Evolutionary conservation across 2,113 vertebrate species (phyloP).

Genomic region (Bombycilla garrulus): DNA sequence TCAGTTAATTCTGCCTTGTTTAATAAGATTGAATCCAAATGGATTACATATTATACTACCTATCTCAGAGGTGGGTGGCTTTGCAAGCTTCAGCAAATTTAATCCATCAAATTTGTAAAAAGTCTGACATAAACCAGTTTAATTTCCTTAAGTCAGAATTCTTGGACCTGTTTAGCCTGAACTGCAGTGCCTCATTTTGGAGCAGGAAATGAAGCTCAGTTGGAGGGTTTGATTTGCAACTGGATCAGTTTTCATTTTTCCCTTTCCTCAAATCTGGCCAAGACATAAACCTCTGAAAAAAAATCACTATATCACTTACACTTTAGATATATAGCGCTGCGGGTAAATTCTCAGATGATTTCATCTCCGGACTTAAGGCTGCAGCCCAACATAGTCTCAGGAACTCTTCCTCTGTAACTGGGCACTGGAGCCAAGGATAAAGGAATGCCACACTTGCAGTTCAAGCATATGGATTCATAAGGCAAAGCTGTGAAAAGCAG

Average conservation of each 20-base stretch:
- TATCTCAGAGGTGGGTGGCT: neutral
- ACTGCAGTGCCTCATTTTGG: neutral
- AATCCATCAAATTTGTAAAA: neutral
- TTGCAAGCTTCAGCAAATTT: slow-evolving; percentile 18
- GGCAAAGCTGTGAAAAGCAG: neutral
- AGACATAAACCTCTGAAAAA: neutral
- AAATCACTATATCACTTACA: neutral
- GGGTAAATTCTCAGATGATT: neutral
- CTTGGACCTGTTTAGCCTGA: neutral
- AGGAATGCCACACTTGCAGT: neutral
- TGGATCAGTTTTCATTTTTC: neutral
- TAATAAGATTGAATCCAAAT: neutral
- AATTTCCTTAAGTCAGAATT: neutral
- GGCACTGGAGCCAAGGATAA: neutral
- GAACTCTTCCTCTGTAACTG: neutral
- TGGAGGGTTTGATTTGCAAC: neutral
- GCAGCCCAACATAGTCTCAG: neutral
- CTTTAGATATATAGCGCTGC: neutral
- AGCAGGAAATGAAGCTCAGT: neutral
- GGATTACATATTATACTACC: neutral
- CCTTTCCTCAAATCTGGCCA: neutral
- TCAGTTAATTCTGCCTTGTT: neutral
- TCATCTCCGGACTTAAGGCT: neutral
- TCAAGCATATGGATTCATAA: neutral
- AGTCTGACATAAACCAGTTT: neutral